Percentiles rank a stretch among this genome's conserved stretches.
Evolutionary conservation across 2,888 invertebrate genomes (phyloP).

Genomic region (Resseliella maxima): DNA sequence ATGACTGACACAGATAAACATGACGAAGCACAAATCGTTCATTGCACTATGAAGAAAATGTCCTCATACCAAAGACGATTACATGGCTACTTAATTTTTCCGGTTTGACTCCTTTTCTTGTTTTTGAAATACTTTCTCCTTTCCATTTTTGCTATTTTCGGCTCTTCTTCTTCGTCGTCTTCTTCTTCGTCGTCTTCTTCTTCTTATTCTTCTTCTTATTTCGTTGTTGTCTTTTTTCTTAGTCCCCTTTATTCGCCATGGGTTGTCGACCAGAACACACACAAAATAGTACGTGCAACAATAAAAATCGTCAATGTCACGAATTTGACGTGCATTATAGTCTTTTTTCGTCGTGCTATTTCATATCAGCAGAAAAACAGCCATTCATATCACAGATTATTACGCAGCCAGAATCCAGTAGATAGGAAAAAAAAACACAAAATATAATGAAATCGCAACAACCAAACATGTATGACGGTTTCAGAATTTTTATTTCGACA

Average conservation of each 20-base stretch:
- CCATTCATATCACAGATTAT: slow-evolving; percentile 9
- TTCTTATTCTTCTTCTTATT: background rate
- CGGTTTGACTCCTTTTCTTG: slow-evolving; percentile 21
- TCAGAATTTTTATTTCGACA: background rate
- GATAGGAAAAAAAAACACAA: background rate
- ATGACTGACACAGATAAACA: slow-evolving; percentile 36
- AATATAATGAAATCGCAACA: background rate
- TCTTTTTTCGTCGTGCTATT: background rate
- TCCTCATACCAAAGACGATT: background rate
- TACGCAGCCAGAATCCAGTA: background rate
- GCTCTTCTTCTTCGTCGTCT: background rate
- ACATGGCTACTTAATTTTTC: slow-evolving; percentile 45
- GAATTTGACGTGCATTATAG: background rate
- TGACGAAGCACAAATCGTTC: slow-evolving; percentile 40
- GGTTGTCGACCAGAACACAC: background rate
- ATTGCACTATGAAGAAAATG: background rate
- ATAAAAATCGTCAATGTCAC: slow-evolving; percentile 47
- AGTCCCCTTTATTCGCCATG: too few species aligned
- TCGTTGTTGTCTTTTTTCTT: too few species aligned
- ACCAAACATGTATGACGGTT: background rate
- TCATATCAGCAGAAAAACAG: slow-evolving; percentile 17
- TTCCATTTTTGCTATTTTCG: too few species aligned
- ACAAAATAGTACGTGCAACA: background rate
- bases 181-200: background rate
- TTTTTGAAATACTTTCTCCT: background rate